Conservation (phyloP, 2,888 invertebrate genomes). For the Parelbella ahira region DNA sequence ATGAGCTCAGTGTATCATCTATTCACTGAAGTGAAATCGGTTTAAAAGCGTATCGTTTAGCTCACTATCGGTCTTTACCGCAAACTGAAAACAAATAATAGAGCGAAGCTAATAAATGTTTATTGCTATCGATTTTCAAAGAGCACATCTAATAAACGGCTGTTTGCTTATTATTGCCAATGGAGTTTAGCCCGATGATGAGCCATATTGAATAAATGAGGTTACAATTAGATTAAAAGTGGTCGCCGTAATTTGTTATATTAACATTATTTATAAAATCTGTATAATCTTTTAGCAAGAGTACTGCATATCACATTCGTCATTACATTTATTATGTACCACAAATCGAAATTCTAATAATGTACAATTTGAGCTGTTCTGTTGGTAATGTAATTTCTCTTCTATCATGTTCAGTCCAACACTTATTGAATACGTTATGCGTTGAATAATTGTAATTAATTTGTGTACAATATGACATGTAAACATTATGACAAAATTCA, state of each 20-base stretch:
- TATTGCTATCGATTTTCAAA: conserved; percentile 15
- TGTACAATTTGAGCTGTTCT: too few species aligned
- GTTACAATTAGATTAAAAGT: conserved; percentile 8
- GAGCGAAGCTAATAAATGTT: conserved; percentile 14
- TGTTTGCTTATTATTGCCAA: conserved; percentile 15
- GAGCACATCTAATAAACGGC: conserved; percentile 12
- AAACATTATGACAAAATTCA: conserved; percentile 2
- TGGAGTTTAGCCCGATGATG: conserved; percentile 15
- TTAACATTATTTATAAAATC: too few species aligned
- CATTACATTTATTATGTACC: too few species aligned
- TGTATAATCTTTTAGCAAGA: too few species aligned
- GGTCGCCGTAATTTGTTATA: neutral
- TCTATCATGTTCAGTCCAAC: too few species aligned
- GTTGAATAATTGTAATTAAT: too few species aligned
- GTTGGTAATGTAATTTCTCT: too few species aligned
- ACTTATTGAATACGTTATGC: too few species aligned
- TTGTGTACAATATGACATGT: neutral
- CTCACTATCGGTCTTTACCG: conserved; percentile 18
- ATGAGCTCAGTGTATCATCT: neutral
- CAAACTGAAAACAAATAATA: conserved; percentile 21
- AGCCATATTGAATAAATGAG: conserved; percentile 2
- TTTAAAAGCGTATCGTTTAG: conserved; percentile 18
- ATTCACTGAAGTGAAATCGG: conserved; percentile 15
- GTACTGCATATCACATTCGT: too few species aligned
- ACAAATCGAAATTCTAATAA: too few species aligned